Conservation (phyloP, 1,140 invertebrate species). For the Triops longicaudatus region DNA sequence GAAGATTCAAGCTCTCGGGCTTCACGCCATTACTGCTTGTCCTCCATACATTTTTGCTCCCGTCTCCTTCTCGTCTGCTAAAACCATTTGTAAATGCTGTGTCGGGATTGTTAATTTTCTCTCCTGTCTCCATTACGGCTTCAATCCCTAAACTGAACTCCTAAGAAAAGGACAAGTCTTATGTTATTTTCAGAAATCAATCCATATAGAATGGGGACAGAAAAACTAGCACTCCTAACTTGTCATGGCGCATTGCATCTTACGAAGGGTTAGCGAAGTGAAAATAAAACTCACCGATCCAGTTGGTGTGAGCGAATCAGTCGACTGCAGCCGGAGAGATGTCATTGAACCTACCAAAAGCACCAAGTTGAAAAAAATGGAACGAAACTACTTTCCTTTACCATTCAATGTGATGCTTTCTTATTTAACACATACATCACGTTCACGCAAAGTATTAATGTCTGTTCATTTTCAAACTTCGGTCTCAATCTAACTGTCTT, state of each 20-base stretch:
- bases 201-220: neutral
- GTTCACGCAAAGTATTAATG: too few relatives aligned
- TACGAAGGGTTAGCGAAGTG: neutral
- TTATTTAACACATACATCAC: too few relatives aligned
- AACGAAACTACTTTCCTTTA: too few relatives aligned
- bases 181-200: neutral
- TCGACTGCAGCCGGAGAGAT: constrained; percentile 1
- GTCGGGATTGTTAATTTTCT: neutral
- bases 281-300: constrained; percentile 1
- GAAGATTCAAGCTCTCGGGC: neutral
- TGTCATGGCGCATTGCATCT: neutral
- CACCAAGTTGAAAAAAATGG: neutral
- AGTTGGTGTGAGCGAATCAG: neutral
- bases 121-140: neutral
- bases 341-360: neutral
- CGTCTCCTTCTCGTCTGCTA: constrained; percentile 9
- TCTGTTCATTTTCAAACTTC: too few relatives aligned
- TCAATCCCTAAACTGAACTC: constrained; percentile 7
- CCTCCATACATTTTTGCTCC: neutral
- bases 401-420: too few relatives aligned
- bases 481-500: too few relatives aligned
- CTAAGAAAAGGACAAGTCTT: neutral
- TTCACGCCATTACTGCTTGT: neutral
- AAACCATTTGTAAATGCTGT: neutral
- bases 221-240: neutral